Evolutionary conservation across 2,888 invertebrate genomes (phyloP).

Genomic region (Tanaodytes sp.): DNA sequence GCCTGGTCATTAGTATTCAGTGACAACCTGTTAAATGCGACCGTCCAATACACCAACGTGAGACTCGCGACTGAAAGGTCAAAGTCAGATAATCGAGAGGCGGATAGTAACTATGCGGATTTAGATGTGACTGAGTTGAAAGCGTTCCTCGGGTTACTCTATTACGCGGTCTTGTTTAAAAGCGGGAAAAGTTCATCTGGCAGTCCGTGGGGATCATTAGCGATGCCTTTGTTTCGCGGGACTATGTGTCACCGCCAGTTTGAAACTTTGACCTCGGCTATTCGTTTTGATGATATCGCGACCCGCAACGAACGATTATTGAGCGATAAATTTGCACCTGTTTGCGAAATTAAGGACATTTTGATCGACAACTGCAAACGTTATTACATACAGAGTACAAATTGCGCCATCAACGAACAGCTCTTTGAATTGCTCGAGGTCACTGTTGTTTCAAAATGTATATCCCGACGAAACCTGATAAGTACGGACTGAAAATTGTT

Average conservation of each 20-base stretch:
- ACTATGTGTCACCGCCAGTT: no score
- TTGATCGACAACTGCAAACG: constrained; percentile 1
- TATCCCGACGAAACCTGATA: constrained; percentile 32
- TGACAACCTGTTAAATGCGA: constrained; percentile 52
- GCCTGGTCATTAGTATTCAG: constrained; percentile 1
- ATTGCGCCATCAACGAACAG: constrained; percentile 4
- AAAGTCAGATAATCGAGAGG: neutral
- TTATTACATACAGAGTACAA: constrained; percentile 1
- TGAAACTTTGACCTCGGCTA: no score
- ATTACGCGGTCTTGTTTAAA: constrained; percentile 11
- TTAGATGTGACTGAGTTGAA: constrained; percentile 18
- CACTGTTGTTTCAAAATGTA: constrained; percentile 6
- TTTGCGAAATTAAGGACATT: constrained; percentile 16
- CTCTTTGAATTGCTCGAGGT: constrained; percentile 17
- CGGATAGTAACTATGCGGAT: neutral
- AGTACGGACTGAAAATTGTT: constrained; percentile 28
- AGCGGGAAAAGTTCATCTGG: neutral
- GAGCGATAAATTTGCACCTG: constrained; percentile 21
- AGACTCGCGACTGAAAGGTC: constrained; percentile 6
- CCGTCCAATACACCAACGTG: constrained; percentile 6
- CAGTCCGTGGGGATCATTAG: neutral
- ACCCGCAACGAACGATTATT: constrained; percentile 1
- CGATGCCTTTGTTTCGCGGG: constrained; percentile 9
- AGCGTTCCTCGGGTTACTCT: constrained; percentile 1
- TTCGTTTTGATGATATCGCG: constrained; percentile 25